phyloP scores from a whole-genome alignment of 2,797 vertebrate species.

The Carapus acus region DNA sequence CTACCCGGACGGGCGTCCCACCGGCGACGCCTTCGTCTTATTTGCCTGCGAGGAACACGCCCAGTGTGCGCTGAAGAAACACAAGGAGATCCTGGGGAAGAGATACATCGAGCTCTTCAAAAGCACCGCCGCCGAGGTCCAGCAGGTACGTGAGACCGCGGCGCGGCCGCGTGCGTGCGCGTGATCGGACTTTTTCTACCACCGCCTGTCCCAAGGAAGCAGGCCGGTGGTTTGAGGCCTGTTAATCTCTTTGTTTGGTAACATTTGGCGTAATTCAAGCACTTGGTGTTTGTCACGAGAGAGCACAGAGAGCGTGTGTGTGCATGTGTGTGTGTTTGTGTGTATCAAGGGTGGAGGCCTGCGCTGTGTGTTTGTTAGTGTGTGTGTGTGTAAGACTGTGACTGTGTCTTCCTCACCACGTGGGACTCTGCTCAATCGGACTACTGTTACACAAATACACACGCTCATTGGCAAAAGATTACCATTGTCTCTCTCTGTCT shows the following conservation, averaged over 20 bases:
- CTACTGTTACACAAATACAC: conserved; percentile 24
- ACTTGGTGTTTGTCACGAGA: no score
- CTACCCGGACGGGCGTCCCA: conserved; percentile 92
- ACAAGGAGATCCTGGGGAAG: conserved; percentile 95
- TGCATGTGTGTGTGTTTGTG: conserved; percentile 21
- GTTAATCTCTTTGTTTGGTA: background rate
- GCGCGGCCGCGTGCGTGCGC: background rate
- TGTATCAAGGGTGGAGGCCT: conserved; percentile 40
- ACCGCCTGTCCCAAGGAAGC: no score
- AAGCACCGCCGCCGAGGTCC: conserved; percentile 94
- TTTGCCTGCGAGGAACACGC: conserved; percentile 93
- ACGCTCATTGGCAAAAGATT: conserved; percentile 29
- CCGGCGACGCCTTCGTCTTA: conserved; percentile 92
- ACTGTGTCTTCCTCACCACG: conserved; percentile 14
- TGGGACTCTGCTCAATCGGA: conserved; percentile 8
- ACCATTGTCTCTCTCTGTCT: conserved; percentile 10
- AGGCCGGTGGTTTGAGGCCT: background rate
- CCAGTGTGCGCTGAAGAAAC: conserved; percentile 90
- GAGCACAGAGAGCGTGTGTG: conserved; percentile 13
- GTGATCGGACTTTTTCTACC: background rate
- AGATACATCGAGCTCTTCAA: conserved; percentile 97
- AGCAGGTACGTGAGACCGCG: conserved; percentile 76
- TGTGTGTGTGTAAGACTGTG: no score
- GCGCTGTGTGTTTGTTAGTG: conserved; percentile 16
- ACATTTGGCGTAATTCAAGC: background rate